Evolutionary conservation across 2,888 invertebrate genomes (phyloP).

Genomic region (Parnassius orleans): DNA sequence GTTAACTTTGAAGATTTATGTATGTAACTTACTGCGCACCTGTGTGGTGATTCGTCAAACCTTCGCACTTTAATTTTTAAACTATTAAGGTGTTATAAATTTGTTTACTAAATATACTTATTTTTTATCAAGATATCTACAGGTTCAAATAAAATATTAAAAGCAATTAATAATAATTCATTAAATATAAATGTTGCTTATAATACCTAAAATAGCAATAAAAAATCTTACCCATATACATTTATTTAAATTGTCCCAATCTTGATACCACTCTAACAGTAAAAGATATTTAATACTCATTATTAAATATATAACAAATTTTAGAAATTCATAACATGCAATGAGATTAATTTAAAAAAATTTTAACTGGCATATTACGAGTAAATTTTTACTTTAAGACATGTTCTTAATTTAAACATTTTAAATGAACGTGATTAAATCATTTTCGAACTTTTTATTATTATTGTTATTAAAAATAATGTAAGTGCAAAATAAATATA

Average conservation of each 20-base stretch:
- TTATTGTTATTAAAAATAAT: no score
- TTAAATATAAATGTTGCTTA: no score
- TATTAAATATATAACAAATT: background rate
- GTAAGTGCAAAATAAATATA: no score
- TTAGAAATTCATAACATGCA: constrained; percentile 21
- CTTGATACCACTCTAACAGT: constrained; percentile 65
- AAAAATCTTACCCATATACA: constrained; percentile 63
- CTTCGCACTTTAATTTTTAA: no score
- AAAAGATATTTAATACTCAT: constrained; percentile 51
- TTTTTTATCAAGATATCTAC: no score
- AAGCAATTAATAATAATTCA: no score
- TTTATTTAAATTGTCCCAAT: constrained; percentile 64
- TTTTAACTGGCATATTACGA: background rate
- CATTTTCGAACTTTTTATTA: constrained; percentile 4
- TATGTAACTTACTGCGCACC: no score
- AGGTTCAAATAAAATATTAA: no score
- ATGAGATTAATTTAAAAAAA: constrained; percentile 12
- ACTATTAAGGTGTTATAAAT: no score
- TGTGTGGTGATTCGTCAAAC: no score
- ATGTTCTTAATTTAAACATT: constrained; percentile 14
- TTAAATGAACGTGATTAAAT: background rate
- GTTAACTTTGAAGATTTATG: no score
- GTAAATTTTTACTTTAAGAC: background rate
- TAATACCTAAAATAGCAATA: background rate
- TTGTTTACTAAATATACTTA: no score